These are phyloP conservation scores for Andricus grossulariae DNA, from an alignment of 1,140 invertebrate genomes.

Conservation along the genomic window DNA sequence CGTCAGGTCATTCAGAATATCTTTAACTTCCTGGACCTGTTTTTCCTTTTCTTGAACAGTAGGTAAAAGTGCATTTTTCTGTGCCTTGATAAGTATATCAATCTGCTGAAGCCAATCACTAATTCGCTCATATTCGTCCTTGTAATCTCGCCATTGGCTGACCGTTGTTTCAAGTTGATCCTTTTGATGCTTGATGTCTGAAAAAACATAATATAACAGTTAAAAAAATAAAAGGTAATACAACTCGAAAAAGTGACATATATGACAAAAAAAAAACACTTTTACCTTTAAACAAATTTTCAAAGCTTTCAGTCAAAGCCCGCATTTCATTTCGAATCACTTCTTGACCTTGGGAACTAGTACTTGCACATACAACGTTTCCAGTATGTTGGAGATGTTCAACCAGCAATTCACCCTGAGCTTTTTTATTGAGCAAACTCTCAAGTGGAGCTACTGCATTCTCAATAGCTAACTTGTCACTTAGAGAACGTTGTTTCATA, in stretches of 20 bases:
- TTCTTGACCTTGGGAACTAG: slow-evolving; percentile 86
- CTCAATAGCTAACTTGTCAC: slow-evolving; percentile 92
- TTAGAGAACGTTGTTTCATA: slow-evolving; percentile 87
- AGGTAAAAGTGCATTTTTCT: slow-evolving; percentile 89
- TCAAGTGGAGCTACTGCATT: slow-evolving; percentile 91
- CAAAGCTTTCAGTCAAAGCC: slow-evolving; percentile 89
- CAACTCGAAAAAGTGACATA: background rate
- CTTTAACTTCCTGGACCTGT: slow-evolving; percentile 87
- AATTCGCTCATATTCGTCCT: slow-evolving; percentile 93
- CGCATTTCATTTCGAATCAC: slow-evolving; percentile 90
- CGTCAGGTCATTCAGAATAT: slow-evolving; percentile 85
- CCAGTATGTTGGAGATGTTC: slow-evolving; percentile 91
- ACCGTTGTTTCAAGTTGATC: slow-evolving; percentile 88
- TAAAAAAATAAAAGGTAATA: slow-evolving; percentile 20
- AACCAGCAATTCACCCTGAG: slow-evolving; percentile 91
- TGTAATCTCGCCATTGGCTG: slow-evolving; percentile 91
- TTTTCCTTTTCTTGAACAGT: slow-evolving; percentile 90
- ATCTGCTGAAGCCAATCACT: slow-evolving; percentile 96
- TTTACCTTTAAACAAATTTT: slow-evolving; percentile 84
- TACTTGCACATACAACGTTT: slow-evolving; percentile 89
- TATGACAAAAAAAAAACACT: background rate
- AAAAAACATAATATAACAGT: slow-evolving; percentile 45
- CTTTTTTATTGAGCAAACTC: slow-evolving; percentile 90
- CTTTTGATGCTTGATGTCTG: slow-evolving; percentile 90
- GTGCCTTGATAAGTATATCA: slow-evolving; percentile 93